A percentile compares a stretch with the other conserved stretches of the same genome.
phyloP scores from a whole-genome alignment of 2,113 vertebrate species.

The Pipa parva region DNA sequence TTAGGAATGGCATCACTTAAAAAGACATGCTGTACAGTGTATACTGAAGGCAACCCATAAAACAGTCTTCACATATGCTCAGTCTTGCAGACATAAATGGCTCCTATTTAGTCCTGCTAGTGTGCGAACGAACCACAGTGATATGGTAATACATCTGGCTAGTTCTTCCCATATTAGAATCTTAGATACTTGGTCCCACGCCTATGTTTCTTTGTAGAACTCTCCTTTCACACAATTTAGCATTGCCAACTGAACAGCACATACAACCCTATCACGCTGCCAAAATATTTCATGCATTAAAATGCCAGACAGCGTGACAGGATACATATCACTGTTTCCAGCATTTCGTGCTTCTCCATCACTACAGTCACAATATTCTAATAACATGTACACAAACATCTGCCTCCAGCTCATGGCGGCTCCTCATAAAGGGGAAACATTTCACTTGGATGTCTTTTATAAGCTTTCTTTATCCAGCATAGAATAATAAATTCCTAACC shows the following conservation, averaged over 20 bases:
- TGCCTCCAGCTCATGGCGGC: slow-evolving; percentile 6
- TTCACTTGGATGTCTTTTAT: background rate
- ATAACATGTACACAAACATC: slow-evolving; percentile 30
- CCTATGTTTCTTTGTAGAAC: slow-evolving; percentile 15
- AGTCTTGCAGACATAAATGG: no score
- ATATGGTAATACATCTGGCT: background rate
- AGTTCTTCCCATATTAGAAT: background rate
- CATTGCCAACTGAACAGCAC: slow-evolving; percentile 26
- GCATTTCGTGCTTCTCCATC: slow-evolving; percentile 33
- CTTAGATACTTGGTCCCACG: background rate
- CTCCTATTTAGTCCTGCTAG: no score
- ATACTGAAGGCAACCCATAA: no score
- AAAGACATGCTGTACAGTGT: no score
- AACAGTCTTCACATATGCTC: no score
- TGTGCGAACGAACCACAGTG: background rate
- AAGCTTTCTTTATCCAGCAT: no score
- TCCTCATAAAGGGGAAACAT: background rate
- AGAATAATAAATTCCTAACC: no score
- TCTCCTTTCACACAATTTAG: slow-evolving; percentile 15
- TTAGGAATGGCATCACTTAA: no score
- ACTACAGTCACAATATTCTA: slow-evolving; percentile 40
- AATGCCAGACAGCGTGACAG: slow-evolving; percentile 43
- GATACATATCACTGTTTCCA: slow-evolving; percentile 39
- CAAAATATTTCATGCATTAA: slow-evolving; percentile 42
- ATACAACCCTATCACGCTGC: slow-evolving; percentile 32